Conservation (phyloP, 2,113 vertebrate species). For the Morone saxatilis region DNA sequence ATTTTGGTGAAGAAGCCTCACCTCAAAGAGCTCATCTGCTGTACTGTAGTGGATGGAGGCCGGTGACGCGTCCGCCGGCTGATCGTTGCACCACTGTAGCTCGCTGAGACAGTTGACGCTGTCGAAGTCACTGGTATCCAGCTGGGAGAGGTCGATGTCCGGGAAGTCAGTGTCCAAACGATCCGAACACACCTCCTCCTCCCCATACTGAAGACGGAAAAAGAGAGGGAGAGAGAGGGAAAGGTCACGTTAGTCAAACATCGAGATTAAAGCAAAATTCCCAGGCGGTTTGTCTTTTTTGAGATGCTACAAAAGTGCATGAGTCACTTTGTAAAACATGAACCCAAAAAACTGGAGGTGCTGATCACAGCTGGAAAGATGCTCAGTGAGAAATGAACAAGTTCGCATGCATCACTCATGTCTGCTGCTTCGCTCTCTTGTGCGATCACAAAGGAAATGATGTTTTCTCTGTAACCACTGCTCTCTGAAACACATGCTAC, state of each 20-base stretch:
- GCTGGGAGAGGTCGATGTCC: conserved; percentile 97
- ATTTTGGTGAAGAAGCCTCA: conserved; percentile 58
- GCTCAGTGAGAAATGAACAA: conserved; percentile 20
- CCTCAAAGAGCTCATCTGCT: conserved; percentile 95
- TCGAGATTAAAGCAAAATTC: conserved; percentile 32
- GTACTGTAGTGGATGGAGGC: conserved; percentile 92
- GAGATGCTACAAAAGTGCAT: conserved; percentile 19
- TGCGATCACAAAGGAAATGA: conserved; percentile 8
- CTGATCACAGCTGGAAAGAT: conserved; percentile 48
- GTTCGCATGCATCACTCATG: conserved; percentile 1
- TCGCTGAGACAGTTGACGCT: conserved; percentile 93
- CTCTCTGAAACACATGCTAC: conserved; percentile 3
- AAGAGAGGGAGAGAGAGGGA: conserved; percentile 28
- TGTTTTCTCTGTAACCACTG: neutral
- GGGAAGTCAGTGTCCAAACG: conserved; percentile 95
- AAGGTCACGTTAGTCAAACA: conserved; percentile 57
- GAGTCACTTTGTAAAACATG: conserved; percentile 23
- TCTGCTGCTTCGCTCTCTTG: conserved; percentile 19
- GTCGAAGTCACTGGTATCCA: conserved; percentile 96
- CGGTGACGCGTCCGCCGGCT: conserved; percentile 82
- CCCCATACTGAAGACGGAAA: conserved; percentile 87
- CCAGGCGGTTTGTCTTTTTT: conserved; percentile 27
- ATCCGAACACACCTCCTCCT: conserved; percentile 91
- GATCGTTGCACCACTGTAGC: conserved; percentile 94
- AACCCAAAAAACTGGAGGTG: conserved; percentile 27